These are phyloP conservation scores for Lepus americanus DNA, from an alignment of 2,113 vertebrate genomes.

Conservation along the genomic window DNA sequence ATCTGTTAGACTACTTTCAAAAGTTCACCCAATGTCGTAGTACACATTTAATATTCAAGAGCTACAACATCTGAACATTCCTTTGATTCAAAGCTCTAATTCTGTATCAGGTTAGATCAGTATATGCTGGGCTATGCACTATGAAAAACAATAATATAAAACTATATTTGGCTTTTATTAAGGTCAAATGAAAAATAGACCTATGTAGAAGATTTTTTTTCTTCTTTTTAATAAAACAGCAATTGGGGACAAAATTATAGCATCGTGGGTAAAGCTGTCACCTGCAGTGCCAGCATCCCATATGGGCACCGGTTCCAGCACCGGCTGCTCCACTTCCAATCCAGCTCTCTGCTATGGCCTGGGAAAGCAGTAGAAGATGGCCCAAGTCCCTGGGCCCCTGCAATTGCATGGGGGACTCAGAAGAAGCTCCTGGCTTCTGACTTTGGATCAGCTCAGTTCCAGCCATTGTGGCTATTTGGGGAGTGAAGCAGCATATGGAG, in stretches of 20 bases:
- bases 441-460: too few relatives aligned
- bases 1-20: background rate
- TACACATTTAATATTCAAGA: background rate
- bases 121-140: background rate
- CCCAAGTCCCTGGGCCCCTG: too few relatives aligned
- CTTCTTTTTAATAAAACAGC: background rate
- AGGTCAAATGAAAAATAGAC: background rate
- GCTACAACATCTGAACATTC: background rate
- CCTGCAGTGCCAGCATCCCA: too few relatives aligned
- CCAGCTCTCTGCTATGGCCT: too few relatives aligned
- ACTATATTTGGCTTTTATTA: background rate
- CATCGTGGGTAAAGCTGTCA: too few relatives aligned
- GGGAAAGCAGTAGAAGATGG: too few relatives aligned
- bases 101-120: background rate
- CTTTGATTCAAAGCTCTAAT: background rate
- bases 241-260: background rate
- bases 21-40: background rate
- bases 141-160: background rate
- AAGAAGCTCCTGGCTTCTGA: too few relatives aligned
- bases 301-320: too few relatives aligned
- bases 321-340: too few relatives aligned
- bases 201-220: background rate
- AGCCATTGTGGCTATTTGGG: too few relatives aligned
- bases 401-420: too few relatives aligned
- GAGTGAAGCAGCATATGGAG: too few relatives aligned